A percentile compares a stretch with the other conserved stretches of the same genome.
Conservation (phyloP, 2,888 invertebrate genomes). For the Lasioglossum oenotherae region DNA sequence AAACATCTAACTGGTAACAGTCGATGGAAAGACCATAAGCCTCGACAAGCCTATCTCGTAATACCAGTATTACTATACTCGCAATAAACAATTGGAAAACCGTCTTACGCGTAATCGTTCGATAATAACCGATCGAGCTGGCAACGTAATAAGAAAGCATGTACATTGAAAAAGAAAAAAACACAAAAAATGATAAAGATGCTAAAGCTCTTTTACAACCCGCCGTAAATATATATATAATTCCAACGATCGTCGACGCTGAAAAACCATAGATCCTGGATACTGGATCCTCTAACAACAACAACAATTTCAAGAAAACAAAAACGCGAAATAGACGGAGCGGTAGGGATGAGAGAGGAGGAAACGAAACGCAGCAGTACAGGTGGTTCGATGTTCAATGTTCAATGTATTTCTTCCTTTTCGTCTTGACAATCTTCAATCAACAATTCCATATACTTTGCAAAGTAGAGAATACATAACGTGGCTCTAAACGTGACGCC, state of each 20-base stretch:
- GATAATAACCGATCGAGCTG: background rate
- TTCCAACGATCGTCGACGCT: background rate
- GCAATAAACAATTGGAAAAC: background rate
- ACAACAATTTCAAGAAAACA: background rate
- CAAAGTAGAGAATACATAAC: conserved; percentile 76
- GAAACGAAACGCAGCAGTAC: conserved; percentile 74
- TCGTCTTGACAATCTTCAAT: conserved; percentile 72
- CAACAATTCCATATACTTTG: conserved; percentile 79
- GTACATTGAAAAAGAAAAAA: background rate
- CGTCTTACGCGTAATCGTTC: background rate
- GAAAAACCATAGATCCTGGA: background rate
- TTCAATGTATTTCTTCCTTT: conserved; percentile 74
- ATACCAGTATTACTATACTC: background rate
- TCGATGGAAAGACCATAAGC: background rate
- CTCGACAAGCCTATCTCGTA: background rate
- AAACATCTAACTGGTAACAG: background rate
- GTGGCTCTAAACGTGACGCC: conserved; percentile 62
- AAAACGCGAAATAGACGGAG: conserved; percentile 5
- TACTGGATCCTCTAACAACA: background rate
- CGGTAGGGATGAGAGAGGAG: conserved; percentile 51
- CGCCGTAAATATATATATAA: background rate
- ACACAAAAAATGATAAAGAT: background rate
- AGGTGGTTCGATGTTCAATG: conserved; percentile 73
- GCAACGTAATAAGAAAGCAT: background rate
- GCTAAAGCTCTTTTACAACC: background rate